Base-by-base conservation (phyloP, 2,888 invertebrate genomes). In the Chloroclystis v-ata region DNA sequence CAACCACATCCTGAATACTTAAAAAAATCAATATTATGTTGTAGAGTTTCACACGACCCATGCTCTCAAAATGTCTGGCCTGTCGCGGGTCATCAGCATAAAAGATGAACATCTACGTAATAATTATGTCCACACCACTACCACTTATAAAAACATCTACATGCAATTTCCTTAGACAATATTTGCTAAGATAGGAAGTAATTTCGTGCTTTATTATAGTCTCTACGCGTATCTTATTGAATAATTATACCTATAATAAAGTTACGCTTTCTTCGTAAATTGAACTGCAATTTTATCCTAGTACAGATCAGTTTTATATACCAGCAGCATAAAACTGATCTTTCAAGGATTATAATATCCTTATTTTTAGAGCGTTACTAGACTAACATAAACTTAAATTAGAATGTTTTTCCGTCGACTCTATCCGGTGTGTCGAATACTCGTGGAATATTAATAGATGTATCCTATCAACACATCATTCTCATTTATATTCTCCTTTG, bases 161-260 rank as follows among this genome's bases (percentile, higher is more conserved):
- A 30, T 46, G 49, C 47, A 52, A 54, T 56, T 45, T 53, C 41
- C 38, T 38, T 37, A 43, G 33, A 40, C 38, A 63, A 69, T 48
- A 55, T 59, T 71, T 70, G 63, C 59, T 66, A 61, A 55, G 65
- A 66, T 69, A 72, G 73, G 75, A 80, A 79, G 78, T 76, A 77
- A 82, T 83, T 82, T 78, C 77, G 77, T 78, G 77, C 71, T 75
- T 78, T 82, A 82, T 82, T 78, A 72, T 72, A 63, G 75, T 74
- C 61, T 78, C 75, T 77, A 76, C 72, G 82, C 78, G 66, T 74
- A 75, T 77, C 67, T 70, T 70, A 51, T 59, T 63, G 67, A 61
- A 65, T 77, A 76, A 79, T 82, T 79, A 77, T 69, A 69, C 67
- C 69, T 69, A 67, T 69, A 73, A 71, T 57, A 65, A 57, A 67